Conservation (phyloP, 2,797 vertebrate genomes). For the Scleropages formosus region DNA sequence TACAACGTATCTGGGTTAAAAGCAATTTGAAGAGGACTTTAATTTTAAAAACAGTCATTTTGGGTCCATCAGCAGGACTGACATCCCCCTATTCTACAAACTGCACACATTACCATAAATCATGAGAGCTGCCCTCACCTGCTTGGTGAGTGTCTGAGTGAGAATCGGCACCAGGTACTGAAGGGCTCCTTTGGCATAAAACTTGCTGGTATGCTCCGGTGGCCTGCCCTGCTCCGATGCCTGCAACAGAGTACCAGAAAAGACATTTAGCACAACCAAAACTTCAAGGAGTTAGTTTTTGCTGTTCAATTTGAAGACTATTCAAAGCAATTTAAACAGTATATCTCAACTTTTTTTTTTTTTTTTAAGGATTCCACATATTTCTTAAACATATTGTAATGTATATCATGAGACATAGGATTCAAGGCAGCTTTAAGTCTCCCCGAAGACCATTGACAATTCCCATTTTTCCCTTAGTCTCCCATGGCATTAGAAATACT, state of each 20-base stretch:
- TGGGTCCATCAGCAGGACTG: neutral
- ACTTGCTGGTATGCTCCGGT: constrained; percentile 97
- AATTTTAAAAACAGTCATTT: neutral
- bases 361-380: too few species aligned
- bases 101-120: neutral
- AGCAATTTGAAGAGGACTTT: too few species aligned
- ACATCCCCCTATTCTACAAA: neutral
- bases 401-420: too few species aligned
- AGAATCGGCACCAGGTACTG: constrained; percentile 97
- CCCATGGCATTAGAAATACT: too few species aligned
- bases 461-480: too few species aligned
- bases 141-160: constrained; percentile 93
- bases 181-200: constrained; percentile 96
- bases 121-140: constrained; percentile 70
- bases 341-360: too few species aligned
- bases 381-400: too few species aligned
- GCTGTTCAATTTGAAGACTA: too few species aligned
- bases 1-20: constrained; percentile 4
- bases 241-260: constrained; percentile 52
- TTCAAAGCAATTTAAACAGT: too few species aligned
- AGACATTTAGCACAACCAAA: neutral
- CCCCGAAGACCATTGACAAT: too few species aligned
- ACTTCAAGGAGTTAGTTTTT: too few species aligned
- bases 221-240: constrained; percentile 95
- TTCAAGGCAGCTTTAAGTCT: too few species aligned